Base-by-base conservation (phyloP, 2,797 vertebrate genomes). In the Lithobates pipiens region DNA sequence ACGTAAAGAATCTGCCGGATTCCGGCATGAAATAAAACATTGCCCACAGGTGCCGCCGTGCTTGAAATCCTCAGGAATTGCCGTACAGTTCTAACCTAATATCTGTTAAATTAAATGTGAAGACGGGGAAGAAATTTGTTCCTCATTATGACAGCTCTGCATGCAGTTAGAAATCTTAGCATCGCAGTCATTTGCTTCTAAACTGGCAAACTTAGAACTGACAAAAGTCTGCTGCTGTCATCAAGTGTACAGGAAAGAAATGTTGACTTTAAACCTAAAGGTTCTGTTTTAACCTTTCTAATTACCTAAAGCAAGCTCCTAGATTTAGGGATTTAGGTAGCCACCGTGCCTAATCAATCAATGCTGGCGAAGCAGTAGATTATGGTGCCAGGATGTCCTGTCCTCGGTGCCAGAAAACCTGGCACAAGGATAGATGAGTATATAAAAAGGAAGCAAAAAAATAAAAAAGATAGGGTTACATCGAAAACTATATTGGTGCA, bases 141-240 rank as follows among this genome's bases (percentile, higher is more conserved):
- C 32, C 25, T 39, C 57, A 11, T n/a, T 44, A 11, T 80, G 71
- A 69, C 8, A 10, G 2, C 39, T 50, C 65, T 84, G 61, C 29
- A n/a, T 70, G 76, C 73, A 74, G 65, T 54, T 11, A 73, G 25
- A 80, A 34, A 79, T 69, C 78, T 23, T 76, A 46, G 81, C 85
- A 63, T 61, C 73, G 76, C 25, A 36, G 39, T 57, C 68, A 83
- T 85, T 74, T 65, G 36, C 3, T 67, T 68, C 23, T 36, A 73
- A 5, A 21, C 57, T 34, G 10, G 25, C 77, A 74, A 89, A 34
- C 77, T 21, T 57, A 23, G 10, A 67, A 13, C 10, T 67, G n/a
- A 67, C 29, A 23, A 57, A 29, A 29, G 65, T 29, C 65, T 29
- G 25, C 65, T 15, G n/a, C 27, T 67, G 27, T 29, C 65, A 67